These are phyloP conservation scores for Lasioglossum pauxillum DNA, from an alignment of 2,888 invertebrate genomes.

Conservation along the genomic window DNA sequence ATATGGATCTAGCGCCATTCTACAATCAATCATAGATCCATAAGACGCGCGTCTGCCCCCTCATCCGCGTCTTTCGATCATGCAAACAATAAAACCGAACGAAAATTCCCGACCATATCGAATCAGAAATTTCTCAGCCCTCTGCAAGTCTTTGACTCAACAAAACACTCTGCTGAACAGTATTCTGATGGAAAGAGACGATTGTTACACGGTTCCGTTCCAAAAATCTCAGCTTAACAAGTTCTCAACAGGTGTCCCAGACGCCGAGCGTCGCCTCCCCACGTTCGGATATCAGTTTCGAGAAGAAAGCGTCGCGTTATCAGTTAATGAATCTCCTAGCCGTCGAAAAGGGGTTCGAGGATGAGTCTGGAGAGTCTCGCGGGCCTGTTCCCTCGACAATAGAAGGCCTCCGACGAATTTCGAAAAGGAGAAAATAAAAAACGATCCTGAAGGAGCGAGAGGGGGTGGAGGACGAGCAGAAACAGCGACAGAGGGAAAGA, in stretches of 20 bases:
- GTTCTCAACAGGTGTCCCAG: conserved; percentile 66
- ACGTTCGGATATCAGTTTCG: conserved; percentile 69
- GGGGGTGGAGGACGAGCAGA: conserved; percentile 20
- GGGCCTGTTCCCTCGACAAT: conserved; percentile 70
- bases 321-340: conserved; percentile 80
- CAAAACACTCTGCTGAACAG: neutral
- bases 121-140: neutral
- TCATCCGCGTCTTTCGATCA: neutral
- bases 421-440: conserved; percentile 77
- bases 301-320: conserved; percentile 74
- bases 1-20: neutral
- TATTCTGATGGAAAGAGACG: neutral
- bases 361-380: conserved; percentile 39
- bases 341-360: conserved; percentile 56
- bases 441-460: conserved; percentile 64
- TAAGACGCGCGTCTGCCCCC: neutral
- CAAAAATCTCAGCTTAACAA: conserved; percentile 18
- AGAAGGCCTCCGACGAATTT: conserved; percentile 77
- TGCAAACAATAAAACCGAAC: neutral
- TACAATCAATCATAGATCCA: neutral
- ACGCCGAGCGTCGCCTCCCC: conserved; percentile 30
- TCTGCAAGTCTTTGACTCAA: neutral
- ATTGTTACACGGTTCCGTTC: neutral
- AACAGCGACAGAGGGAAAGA: conserved; percentile 50
- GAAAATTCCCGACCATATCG: neutral